A percentile compares a stretch with the other conserved stretches of the same genome.
phyloP scores from a whole-genome alignment of 2,113 vertebrate genomes.

The Thalassoma bifasciatum region DNA sequence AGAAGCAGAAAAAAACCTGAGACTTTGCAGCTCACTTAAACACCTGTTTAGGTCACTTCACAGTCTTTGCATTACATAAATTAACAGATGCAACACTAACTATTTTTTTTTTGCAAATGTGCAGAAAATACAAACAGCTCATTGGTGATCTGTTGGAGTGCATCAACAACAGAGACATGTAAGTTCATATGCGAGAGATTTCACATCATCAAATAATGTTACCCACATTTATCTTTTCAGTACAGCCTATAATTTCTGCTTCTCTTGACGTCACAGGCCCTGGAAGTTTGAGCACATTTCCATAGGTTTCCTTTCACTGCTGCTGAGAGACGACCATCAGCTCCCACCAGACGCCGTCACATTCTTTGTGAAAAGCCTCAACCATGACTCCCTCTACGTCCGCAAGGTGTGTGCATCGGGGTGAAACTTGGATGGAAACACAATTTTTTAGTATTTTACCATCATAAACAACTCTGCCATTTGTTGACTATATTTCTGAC shows the following conservation, averaged over 20 bases:
- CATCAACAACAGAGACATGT: slow-evolving; percentile 93
- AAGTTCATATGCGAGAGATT: slow-evolving; percentile 66
- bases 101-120: slow-evolving; percentile 44
- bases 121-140: slow-evolving; percentile 92
- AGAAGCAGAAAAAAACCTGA: neutral
- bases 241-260: slow-evolving; percentile 19
- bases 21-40: neutral
- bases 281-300: slow-evolving; percentile 99
- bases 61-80: neutral
- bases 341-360: slow-evolving; percentile 88
- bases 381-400: slow-evolving; percentile 95
- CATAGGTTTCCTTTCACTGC: slow-evolving; percentile 93
- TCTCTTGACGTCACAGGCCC: slow-evolving; percentile 82
- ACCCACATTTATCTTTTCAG: neutral
- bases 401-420: slow-evolving; percentile 89
- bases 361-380: slow-evolving; percentile 96
- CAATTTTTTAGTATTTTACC: too few species aligned
- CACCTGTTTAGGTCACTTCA: neutral
- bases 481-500: slow-evolving; percentile 1
- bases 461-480: neutral
- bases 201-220: neutral
- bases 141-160: slow-evolving; percentile 88
- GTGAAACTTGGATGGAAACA: too few species aligned
- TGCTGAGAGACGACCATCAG: slow-evolving; percentile 92
- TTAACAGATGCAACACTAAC: neutral